Conservation (phyloP, 2,888 invertebrate species). For the Bedellia somnulentella region DNA sequence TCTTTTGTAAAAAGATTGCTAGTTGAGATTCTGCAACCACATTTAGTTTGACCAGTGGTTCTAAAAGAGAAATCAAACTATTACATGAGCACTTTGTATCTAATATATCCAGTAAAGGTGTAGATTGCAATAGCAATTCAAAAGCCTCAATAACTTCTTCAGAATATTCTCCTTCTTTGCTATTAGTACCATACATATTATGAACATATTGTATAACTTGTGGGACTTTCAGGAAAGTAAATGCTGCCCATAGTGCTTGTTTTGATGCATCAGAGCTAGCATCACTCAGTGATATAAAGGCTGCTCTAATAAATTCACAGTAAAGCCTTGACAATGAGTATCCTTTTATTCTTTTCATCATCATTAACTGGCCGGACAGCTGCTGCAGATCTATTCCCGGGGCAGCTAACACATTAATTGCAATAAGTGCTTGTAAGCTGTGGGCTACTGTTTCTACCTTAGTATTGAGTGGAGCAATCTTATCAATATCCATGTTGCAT, state of each 20-base stretch:
- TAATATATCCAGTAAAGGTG: slow-evolving; percentile 83
- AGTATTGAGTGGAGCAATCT: slow-evolving; percentile 55
- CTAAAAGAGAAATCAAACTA: slow-evolving; percentile 79
- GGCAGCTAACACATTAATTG: slow-evolving; percentile 81
- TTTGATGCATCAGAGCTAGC: slow-evolving; percentile 76
- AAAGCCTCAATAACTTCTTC: slow-evolving; percentile 81
- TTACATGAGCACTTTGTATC: slow-evolving; percentile 90
- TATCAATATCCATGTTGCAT: slow-evolving; percentile 65
- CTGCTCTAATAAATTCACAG: slow-evolving; percentile 86
- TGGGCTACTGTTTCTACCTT: slow-evolving; percentile 69
- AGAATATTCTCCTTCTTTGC: slow-evolving; percentile 67
- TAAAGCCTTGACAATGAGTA: slow-evolving; percentile 80
- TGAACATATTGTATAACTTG: slow-evolving; percentile 74
- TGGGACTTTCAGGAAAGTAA: slow-evolving; percentile 89
- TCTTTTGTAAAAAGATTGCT: slow-evolving; percentile 64
- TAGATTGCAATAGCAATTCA: slow-evolving; percentile 81
- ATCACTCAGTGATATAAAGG: slow-evolving; percentile 87
- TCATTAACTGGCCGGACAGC: slow-evolving; percentile 78
- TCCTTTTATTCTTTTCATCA: slow-evolving; percentile 83
- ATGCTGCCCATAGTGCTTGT: slow-evolving; percentile 92
- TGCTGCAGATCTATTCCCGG: slow-evolving; percentile 82
- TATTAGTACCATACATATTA: slow-evolving; percentile 53
- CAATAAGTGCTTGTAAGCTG: slow-evolving; percentile 78
- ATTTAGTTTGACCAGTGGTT: slow-evolving; percentile 78
- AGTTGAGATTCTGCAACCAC: slow-evolving; percentile 79